Evolutionary conservation across 64 coral and sea anemone genomes (phyloP), one percentile per base, ranked within the genome.

Genomic region (Acropora yongei): DNA sequence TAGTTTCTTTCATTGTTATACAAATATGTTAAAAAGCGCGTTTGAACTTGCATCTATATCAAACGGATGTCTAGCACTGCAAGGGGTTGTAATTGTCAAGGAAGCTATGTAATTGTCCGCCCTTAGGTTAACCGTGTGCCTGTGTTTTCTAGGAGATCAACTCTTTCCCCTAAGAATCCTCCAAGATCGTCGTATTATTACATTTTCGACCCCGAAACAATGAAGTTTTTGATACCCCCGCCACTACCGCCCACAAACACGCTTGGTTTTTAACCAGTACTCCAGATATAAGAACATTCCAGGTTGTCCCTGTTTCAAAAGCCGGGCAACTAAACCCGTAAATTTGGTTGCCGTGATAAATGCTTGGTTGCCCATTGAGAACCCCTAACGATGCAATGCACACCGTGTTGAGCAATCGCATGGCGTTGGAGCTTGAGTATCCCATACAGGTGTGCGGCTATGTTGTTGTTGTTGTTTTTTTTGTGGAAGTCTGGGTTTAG

Each of bases 31-130:
- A 72, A 72, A 72, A 72, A 20, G 69, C 16, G 69, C 69, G 69
- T 39, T 72, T 72, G 8, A 72, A 8, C 19, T 72, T 72, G 18
- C n/a, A 39, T 72, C 69, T 72, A 30, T 72, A 39, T 72, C 69
- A 72, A 72, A 72, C 41, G 69, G n/a, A 72, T 72, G 41, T 72
- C 69, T 72, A 20, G 69, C 69, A 72, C 69, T 72, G 69, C 39
- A 72, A 72, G 30, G n/a, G 5, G 69, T 39, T 72, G 69, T 40
- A 39, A 72, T 40, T 72, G 69, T 72, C 39, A 72, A 72, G 69
- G 41, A 72, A 72, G 18, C 69, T 72, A 41, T 72, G 69, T 72
- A 72, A 20, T 5, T 72, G 18, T 72, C 39, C 69, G n/a, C 69
- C 69, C 16, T 30, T 72, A 72, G 39, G 69, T 63, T 63, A 63